Evolutionary conservation across 2,797 vertebrate genomes (phyloP).

Genomic region (Bufotes viridis): DNA sequence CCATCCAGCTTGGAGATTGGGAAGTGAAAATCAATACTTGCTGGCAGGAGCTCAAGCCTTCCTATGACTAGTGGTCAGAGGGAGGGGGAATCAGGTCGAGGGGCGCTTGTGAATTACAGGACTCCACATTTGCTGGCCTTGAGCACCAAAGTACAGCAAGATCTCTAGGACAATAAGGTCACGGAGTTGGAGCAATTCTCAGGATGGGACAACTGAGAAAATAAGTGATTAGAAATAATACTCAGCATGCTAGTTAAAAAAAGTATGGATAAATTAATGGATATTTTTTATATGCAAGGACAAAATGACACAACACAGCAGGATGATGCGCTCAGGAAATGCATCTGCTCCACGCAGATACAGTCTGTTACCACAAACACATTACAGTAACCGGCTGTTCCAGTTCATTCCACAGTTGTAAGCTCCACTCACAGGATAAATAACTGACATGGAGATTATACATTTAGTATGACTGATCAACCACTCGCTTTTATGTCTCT

Average conservation of each 20-base stretch:
- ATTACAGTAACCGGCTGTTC: conserved; percentile 45
- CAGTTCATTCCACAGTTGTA: conserved; percentile 23
- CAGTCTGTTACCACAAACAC: conserved; percentile 50
- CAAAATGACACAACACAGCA: not conserved
- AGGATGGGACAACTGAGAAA: conserved; percentile 68
- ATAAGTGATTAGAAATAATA: conserved; percentile 61
- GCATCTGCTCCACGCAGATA: conserved; percentile 42
- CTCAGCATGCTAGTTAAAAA: not conserved
- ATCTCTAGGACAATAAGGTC: conserved; percentile 73
- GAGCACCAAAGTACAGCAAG: conserved; percentile 76
- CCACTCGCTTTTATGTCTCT: conserved; percentile 20
- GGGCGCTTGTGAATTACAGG: conserved; percentile 77
- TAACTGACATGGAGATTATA: conserved; percentile 23
- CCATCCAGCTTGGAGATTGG: conserved; percentile 96
- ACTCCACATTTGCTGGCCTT: conserved; percentile 72
- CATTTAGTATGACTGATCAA: conserved; percentile 26
- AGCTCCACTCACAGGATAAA: conserved; percentile 15
- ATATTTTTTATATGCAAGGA: conserved; percentile 23
- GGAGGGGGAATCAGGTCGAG: conserved; percentile 62
- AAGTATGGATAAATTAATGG: not conserved
- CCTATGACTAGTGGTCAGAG: conserved; percentile 67
- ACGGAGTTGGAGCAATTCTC: conserved; percentile 67
- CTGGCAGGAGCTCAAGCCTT: conserved; percentile 96
- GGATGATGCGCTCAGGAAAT: conserved; percentile 16
- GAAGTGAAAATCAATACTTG: conserved; percentile 98